Percentiles rank a stretch among this genome's conserved stretches.
Evolutionary conservation across 2,888 invertebrate species (phyloP).

Genomic region (Rhynchonema sp.): DNA sequence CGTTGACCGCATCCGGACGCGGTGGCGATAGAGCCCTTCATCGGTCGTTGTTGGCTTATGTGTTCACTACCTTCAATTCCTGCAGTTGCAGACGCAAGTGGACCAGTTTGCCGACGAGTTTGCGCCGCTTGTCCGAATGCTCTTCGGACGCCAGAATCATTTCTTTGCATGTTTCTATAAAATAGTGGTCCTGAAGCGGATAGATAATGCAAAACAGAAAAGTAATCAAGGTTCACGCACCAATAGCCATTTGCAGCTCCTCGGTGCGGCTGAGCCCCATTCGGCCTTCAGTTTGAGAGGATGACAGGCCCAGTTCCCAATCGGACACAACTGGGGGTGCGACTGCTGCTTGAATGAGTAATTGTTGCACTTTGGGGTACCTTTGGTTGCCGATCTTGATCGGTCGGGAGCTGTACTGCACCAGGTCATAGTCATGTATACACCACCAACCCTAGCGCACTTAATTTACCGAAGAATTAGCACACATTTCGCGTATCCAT

Average conservation of each 20-base stretch:
- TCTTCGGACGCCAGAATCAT: conserved; percentile 57
- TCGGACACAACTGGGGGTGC: conserved; percentile 41
- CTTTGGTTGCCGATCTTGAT: too few relatives aligned
- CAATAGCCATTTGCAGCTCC: conserved; percentile 57
- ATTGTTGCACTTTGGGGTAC: too few relatives aligned
- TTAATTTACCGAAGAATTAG: too few relatives aligned
- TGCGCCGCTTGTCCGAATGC: conserved; percentile 35
- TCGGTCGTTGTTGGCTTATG: too few relatives aligned
- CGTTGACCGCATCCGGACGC: too few relatives aligned
- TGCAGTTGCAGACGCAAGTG: conserved; percentile 59
- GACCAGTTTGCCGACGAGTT: conserved; percentile 65
- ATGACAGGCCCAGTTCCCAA: conserved; percentile 29
- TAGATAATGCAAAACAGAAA: too few relatives aligned
- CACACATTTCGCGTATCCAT: too few relatives aligned
- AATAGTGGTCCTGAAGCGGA: neutral
- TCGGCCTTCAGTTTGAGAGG: conserved; percentile 25
- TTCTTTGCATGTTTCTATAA: conserved; percentile 51
- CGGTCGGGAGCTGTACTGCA: too few relatives aligned
- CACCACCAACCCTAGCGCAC: too few relatives aligned
- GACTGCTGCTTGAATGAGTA: too few relatives aligned
- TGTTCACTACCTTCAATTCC: conserved; percentile 44
- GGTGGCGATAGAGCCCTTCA: too few relatives aligned
- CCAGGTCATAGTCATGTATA: too few relatives aligned
- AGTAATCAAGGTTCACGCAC: neutral
- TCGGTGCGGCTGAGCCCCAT: conserved; percentile 36